These are phyloP conservation scores for Platichthys stellatus DNA, from an alignment of 2,113 vertebrate species.

Conservation along the genomic window DNA sequence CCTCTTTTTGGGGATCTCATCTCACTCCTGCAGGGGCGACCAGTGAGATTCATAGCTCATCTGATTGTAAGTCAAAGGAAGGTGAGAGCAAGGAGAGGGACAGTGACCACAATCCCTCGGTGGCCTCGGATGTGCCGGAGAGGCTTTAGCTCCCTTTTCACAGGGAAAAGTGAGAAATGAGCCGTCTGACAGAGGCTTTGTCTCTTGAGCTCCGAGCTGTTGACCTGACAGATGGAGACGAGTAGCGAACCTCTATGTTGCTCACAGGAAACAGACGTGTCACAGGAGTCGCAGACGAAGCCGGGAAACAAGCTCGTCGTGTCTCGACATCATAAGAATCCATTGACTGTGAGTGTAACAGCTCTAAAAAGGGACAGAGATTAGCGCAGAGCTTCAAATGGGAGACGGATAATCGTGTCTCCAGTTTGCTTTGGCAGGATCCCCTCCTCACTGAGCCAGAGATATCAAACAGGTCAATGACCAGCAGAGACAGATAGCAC, in stretches of 20 bases:
- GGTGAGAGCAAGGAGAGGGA: slow-evolving; percentile 25
- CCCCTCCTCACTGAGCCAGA: not conserved
- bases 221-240: slow-evolving; percentile 28
- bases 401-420: not conserved
- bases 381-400: not conserved
- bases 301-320: slow-evolving; percentile 40
- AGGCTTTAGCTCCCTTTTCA: slow-evolving; percentile 2
- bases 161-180: slow-evolving; percentile 15
- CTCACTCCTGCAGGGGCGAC: slow-evolving; percentile 4
- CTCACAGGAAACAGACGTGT: not conserved
- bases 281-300: slow-evolving; percentile 23
- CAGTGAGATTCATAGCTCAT: slow-evolving; percentile 40
- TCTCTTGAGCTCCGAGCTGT: slow-evolving; percentile 37
- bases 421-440: not conserved
- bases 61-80: slow-evolving; percentile 41
- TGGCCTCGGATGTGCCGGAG: not conserved
- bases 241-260: not conserved
- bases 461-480: slow-evolving; percentile 1
- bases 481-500: not conserved
- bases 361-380: slow-evolving; percentile 3
- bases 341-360: slow-evolving; percentile 34
- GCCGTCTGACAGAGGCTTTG: not conserved
- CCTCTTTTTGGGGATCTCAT: slow-evolving; percentile 22
- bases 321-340: slow-evolving; percentile 50
- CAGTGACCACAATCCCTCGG: slow-evolving; percentile 7